phyloP scores from a whole-genome alignment of 2,888 invertebrate genomes.

The Polia nebulosa region DNA sequence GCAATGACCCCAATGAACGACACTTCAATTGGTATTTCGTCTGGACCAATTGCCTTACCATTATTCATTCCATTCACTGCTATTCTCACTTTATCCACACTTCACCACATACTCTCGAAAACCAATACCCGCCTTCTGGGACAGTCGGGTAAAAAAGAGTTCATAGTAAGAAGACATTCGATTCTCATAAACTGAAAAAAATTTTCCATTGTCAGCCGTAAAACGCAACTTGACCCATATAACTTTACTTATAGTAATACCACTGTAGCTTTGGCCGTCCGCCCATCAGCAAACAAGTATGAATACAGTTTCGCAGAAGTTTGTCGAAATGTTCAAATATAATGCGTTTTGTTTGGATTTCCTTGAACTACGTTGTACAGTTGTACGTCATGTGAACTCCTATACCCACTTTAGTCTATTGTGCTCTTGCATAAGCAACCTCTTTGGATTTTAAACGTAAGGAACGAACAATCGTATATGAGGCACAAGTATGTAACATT shows the following conservation, averaged over 20 bases:
- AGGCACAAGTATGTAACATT: not conserved
- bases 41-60: no score
- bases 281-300: constrained; percentile 39
- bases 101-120: no score
- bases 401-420: not conserved
- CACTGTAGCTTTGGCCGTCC: constrained; percentile 27
- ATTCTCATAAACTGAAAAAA: not conserved
- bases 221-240: constrained; percentile 1
- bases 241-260: not conserved
- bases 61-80: no score
- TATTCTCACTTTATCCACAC: no score
- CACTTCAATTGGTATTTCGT: no score
- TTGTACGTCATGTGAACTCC: constrained; percentile 8
- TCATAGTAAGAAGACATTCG: no score
- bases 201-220: not conserved
- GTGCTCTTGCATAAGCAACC: not conserved
- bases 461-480: not conserved
- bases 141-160: no score
- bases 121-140: no score
- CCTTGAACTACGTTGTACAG: not conserved
- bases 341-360: constrained; percentile 43
- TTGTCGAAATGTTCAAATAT: constrained; percentile 32
- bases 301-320: constrained; percentile 40
- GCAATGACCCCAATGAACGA: no score
- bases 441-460: not conserved